Conservation (phyloP, 1,140 invertebrate genomes). For the Scylla paramamosain region DNA sequence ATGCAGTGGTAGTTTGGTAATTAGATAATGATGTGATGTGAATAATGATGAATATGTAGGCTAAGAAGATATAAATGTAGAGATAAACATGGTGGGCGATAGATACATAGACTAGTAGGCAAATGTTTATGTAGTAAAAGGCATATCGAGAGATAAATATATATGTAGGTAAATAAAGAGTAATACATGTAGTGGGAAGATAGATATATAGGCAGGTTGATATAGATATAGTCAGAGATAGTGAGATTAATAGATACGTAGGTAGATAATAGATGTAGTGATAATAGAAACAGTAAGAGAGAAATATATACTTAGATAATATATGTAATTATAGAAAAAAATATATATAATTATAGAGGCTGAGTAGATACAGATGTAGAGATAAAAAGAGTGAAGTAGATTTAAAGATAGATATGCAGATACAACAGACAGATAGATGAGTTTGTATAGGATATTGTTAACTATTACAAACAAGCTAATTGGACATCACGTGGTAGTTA, state of each 20-base stretch:
- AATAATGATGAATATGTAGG: not conserved
- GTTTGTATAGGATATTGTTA: not conserved
- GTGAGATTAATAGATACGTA: not conserved
- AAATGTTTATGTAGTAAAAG: not conserved
- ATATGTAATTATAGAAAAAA: not conserved
- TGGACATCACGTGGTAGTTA: not conserved
- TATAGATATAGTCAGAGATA: not conserved
- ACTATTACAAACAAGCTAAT: not conserved
- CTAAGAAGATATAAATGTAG: not conserved
- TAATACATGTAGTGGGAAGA: not conserved
- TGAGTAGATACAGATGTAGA: not conserved
- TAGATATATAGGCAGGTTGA: not conserved
- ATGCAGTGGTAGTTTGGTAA: too few relatives aligned
- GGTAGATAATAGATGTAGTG: not conserved
- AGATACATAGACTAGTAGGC: not conserved
- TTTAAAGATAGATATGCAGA: not conserved
- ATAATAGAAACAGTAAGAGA: not conserved
- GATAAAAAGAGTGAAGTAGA: not conserved
- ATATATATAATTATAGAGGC: not conserved
- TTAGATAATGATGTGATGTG: too few relatives aligned
- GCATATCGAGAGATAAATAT: too few relatives aligned
- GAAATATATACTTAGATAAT: not conserved
- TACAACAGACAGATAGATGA: not conserved
- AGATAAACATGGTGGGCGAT: not conserved
- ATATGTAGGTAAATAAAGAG: too few relatives aligned